A percentile compares a stretch with the other conserved stretches of the same genome.
Conservation (phyloP, 2,797 vertebrate genomes). For the Tragopan temminckii region DNA sequence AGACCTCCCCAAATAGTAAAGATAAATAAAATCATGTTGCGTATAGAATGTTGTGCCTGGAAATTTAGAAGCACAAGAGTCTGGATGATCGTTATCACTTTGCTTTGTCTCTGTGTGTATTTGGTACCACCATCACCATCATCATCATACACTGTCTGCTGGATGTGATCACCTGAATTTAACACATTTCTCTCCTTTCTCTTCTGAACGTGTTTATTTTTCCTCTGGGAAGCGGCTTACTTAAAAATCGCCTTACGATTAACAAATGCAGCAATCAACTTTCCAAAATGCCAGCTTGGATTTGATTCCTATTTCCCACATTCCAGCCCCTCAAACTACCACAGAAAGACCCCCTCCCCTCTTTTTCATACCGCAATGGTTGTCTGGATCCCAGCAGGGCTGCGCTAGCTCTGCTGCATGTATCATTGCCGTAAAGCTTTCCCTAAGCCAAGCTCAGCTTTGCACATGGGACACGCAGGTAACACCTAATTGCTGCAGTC, state of each 20-base stretch:
- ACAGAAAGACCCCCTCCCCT: neutral
- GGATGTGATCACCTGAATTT: neutral
- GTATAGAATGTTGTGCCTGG: neutral
- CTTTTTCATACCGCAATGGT: neutral
- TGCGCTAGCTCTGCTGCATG: neutral
- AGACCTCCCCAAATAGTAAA: neutral
- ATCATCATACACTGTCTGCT: neutral
- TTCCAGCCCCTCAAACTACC: neutral
- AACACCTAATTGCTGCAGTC: neutral
- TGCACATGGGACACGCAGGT: neutral
- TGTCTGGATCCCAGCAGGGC: neutral
- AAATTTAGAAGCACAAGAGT: neutral
- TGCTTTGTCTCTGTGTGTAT: neutral
- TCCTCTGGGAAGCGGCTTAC: conserved; percentile 17
- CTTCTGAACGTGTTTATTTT: conserved; percentile 14
- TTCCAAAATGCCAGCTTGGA: conserved; percentile 27
- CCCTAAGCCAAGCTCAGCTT: neutral
- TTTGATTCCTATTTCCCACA: conserved; percentile 19
- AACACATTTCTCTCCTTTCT: neutral
- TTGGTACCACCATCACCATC: neutral
- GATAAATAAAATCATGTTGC: neutral
- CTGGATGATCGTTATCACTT: neutral
- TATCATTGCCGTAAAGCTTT: neutral
- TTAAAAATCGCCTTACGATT: conserved; percentile 46
- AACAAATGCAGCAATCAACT: conserved; percentile 39